Percentiles rank a stretch among this genome's conserved stretches.
These are phyloP conservation scores for Cynopterus brachyotis DNA, from an alignment of 2,113 vertebrate genomes.

Conservation along the genomic window DNA sequence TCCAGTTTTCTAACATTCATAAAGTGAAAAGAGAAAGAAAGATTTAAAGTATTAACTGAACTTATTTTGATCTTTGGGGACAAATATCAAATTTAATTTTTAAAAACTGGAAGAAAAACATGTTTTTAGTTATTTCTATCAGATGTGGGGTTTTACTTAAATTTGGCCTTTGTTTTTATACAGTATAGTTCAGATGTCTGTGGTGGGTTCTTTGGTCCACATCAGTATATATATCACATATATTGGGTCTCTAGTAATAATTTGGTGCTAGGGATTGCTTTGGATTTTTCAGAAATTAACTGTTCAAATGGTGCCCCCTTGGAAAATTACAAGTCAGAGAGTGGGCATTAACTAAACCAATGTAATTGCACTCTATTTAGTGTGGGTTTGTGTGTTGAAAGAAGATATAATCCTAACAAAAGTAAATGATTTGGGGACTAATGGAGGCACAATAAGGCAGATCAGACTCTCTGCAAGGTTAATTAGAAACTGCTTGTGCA, in stretches of 20 bases:
- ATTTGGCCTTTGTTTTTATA: conserved; percentile 55
- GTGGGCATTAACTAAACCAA: conserved; percentile 24
- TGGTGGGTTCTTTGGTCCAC: conserved; percentile 24
- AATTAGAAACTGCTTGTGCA: conserved; percentile 58
- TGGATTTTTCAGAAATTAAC: conserved; percentile 76
- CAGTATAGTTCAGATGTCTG: conserved; percentile 42
- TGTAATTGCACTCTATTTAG: conserved; percentile 34
- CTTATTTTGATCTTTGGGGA: conserved; percentile 20
- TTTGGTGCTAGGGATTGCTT: conserved; percentile 73
- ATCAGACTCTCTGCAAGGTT: conserved; percentile 1
- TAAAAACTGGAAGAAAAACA: conserved; percentile 30
- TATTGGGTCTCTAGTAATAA: conserved; percentile 23
- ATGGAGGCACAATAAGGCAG: not conserved
- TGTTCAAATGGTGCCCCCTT: conserved; percentile 50
- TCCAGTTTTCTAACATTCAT: conserved; percentile 38
- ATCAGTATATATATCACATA: not conserved
- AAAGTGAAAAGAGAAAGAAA: conserved; percentile 1
- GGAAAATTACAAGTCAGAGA: conserved; percentile 67
- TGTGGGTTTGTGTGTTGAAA: conserved; percentile 65
- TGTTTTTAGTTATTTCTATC: conserved; percentile 44
- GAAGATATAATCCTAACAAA: conserved; percentile 48
- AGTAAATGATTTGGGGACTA: conserved; percentile 47
- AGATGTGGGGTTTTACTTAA: conserved; percentile 51
- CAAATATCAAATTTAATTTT: not conserved
- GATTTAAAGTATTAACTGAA: conserved; percentile 22